Evolutionary conservation across 2,113 vertebrate genomes (phyloP).

Genomic region (Gobio gobio): DNA sequence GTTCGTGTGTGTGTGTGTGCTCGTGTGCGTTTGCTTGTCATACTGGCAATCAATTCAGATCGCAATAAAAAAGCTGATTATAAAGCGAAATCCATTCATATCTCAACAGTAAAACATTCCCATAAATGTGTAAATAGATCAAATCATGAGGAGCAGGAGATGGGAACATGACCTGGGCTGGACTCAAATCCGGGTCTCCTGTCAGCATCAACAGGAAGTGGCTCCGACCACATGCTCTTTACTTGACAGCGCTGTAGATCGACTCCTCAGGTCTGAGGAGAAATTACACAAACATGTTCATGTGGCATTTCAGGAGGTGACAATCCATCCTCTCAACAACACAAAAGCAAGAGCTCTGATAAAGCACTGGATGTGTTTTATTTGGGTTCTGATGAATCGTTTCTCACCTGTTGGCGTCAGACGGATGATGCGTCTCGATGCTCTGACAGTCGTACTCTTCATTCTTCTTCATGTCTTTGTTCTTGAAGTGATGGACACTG

Average conservation of each 20-base stretch:
- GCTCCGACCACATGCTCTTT: background rate
- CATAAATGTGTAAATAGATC: background rate
- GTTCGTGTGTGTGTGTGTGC: too few relatives aligned
- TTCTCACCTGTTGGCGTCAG: background rate
- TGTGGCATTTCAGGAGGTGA: background rate
- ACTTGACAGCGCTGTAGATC: constrained; percentile 20
- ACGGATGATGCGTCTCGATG: background rate
- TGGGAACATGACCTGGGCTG: background rate
- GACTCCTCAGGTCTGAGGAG: background rate
- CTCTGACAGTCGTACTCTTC: background rate
- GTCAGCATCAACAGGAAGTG: background rate
- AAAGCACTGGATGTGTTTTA: background rate
- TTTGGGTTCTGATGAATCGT: background rate
- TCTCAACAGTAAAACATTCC: background rate
- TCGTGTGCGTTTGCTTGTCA: too few relatives aligned
- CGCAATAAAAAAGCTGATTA: too few relatives aligned
- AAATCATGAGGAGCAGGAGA: background rate
- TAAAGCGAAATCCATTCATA: background rate
- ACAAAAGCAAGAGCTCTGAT: background rate
- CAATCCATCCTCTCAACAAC: background rate
- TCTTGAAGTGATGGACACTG: constrained; percentile 2
- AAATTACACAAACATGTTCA: background rate
- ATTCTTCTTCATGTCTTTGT: background rate
- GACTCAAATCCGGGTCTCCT: background rate
- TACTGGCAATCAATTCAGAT: too few relatives aligned